These are phyloP conservation scores for Gymnorhina tibicen DNA, from an alignment of 2,113 vertebrate genomes.

Conservation along the genomic window DNA sequence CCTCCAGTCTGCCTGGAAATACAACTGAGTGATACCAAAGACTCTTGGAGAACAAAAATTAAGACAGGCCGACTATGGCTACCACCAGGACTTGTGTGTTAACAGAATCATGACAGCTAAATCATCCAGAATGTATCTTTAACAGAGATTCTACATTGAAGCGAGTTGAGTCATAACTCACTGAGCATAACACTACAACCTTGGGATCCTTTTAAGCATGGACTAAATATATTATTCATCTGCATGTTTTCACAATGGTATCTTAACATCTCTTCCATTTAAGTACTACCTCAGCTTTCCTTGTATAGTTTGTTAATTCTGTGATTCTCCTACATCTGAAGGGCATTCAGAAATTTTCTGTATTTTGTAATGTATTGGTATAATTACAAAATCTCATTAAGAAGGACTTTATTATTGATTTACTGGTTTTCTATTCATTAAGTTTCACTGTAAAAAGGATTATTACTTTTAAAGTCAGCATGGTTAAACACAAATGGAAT, in stretches of 20 bases:
- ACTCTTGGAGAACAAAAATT: background rate
- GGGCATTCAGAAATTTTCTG: slow-evolving; percentile 43
- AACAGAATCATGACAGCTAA: background rate
- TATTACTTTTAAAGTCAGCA: slow-evolving; percentile 70
- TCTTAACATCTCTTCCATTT: background rate
- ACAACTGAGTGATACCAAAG: background rate
- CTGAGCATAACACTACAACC: background rate
- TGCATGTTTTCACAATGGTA: background rate
- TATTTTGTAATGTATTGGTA: slow-evolving; percentile 51
- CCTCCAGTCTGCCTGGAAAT: background rate
- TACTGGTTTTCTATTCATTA: slow-evolving; percentile 74
- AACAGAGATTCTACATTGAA: background rate
- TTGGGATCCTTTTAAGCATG: background rate
- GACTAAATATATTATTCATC: background rate
- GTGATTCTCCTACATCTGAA: background rate
- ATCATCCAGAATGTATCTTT: background rate
- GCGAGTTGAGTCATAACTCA: background rate
- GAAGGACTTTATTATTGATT: slow-evolving; percentile 69
- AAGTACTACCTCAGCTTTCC: slow-evolving; percentile 18
- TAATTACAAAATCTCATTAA: slow-evolving; percentile 72
- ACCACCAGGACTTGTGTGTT: background rate
- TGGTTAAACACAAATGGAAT: slow-evolving; percentile 66
- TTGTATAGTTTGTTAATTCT: slow-evolving; percentile 17
- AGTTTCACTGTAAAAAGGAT: slow-evolving; percentile 66
- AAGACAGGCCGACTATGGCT: background rate